Conservation (phyloP, 2,113 vertebrate species). For the Podocnemis expansa region DNA sequence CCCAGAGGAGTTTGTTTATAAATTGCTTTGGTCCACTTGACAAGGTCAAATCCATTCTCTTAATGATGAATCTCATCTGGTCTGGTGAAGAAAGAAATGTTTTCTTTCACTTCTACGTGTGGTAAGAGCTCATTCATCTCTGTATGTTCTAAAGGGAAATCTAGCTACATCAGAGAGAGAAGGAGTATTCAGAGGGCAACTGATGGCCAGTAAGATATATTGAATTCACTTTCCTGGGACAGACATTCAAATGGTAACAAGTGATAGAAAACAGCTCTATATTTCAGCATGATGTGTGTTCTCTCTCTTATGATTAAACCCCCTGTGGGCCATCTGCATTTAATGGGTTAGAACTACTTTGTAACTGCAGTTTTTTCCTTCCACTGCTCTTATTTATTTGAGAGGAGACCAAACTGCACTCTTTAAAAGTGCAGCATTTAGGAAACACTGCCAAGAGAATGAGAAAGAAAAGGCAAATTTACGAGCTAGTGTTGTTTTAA, state of each 20-base stretch:
- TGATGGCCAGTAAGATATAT: conserved; percentile 89
- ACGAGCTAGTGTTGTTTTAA: conserved; percentile 82
- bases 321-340: conserved; percentile 83
- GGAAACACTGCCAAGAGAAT: conserved; percentile 79
- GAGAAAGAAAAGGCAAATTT: conserved; percentile 78
- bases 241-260: conserved; percentile 85
- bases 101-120: conserved; percentile 86
- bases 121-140: conserved; percentile 90
- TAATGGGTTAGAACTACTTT: conserved; percentile 85
- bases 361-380: conserved; percentile 76
- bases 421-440: conserved; percentile 77
- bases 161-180: conserved; percentile 83
- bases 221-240: conserved; percentile 84
- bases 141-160: conserved; percentile 82
- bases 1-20: conserved; percentile 87
- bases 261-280: conserved; percentile 88
- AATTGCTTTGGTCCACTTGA: conserved; percentile 93
- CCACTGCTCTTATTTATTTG: conserved; percentile 80
- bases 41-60: conserved; percentile 97
- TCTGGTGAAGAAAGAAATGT: conserved; percentile 85
- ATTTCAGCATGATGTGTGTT: conserved; percentile 82
- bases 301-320: conserved; percentile 79
- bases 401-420: conserved; percentile 74
- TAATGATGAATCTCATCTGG: conserved; percentile 95
- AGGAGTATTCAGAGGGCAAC: conserved; percentile 83